A percentile compares a stretch with the other conserved stretches of the same genome.
These are phyloP conservation scores for Meiosimyza platycephala DNA, from an alignment of 2,888 invertebrate genomes.

Conservation along the genomic window DNA sequence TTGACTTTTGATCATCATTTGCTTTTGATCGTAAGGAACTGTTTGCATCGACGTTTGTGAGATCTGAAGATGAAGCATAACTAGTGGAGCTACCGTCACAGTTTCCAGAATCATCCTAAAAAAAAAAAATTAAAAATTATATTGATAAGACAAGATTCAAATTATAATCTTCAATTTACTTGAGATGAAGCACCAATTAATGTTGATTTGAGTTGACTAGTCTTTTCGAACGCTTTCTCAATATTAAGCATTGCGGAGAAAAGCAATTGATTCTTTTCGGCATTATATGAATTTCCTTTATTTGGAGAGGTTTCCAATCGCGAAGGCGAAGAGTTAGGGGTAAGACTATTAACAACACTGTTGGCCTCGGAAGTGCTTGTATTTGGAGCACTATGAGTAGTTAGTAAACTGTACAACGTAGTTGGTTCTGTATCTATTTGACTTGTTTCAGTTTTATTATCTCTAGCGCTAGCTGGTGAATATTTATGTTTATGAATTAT, in stretches of 20 bases:
- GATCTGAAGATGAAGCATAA: constrained; percentile 58
- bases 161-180: constrained; percentile 15
- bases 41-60: constrained; percentile 53
- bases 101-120: constrained; percentile 64
- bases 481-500: constrained; percentile 8
- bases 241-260: constrained; percentile 58
- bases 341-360: not conserved
- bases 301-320: constrained; percentile 29
- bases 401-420: not conserved
- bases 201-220: constrained; percentile 46
- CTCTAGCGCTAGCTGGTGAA: not conserved
- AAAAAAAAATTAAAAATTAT: constrained; percentile 21
- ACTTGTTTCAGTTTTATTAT: not conserved
- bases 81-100: constrained; percentile 55
- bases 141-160: not conserved
- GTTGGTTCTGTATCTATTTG: not conserved
- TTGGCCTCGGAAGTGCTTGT: not conserved
- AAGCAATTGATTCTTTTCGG: constrained; percentile 52
- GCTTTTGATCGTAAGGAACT: constrained; percentile 47
- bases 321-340: constrained; percentile 31
- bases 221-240: constrained; percentile 57
- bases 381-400: not conserved
- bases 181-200: constrained; percentile 30
- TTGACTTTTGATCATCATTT: constrained; percentile 53
- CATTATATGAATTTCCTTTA: constrained; percentile 42